A percentile compares a stretch with the other conserved stretches of the same genome.
Conservation (phyloP, 1,140 invertebrate species). For the Dendroctonus ponderosae region DNA sequence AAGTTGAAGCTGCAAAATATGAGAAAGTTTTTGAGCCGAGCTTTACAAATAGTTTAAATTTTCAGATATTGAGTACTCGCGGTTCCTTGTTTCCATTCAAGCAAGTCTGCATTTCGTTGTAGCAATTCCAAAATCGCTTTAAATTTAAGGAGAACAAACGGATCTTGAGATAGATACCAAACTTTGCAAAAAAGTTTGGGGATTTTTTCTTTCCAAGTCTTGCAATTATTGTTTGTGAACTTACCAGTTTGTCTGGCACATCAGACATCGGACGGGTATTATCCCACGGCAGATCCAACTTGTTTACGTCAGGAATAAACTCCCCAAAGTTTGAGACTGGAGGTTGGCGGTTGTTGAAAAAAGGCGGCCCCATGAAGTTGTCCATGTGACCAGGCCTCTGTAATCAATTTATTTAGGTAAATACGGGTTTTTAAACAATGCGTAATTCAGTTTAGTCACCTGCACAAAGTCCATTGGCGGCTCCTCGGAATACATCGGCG, state of each 20-base stretch:
- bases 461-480: constrained; percentile 54
- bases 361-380: constrained; percentile 42
- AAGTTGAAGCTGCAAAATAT: too few relatives aligned
- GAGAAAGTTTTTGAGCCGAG: too few relatives aligned
- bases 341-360: constrained; percentile 42
- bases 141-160: too few relatives aligned
- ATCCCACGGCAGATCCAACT: constrained; percentile 45
- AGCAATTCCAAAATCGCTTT: too few relatives aligned
- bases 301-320: constrained; percentile 40
- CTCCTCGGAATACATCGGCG: constrained; percentile 46
- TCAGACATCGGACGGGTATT: constrained; percentile 43
- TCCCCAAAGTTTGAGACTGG: constrained; percentile 39
- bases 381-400: constrained; percentile 46
- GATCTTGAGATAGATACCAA: too few relatives aligned
- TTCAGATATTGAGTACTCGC: too few relatives aligned
- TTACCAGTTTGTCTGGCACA: constrained; percentile 43
- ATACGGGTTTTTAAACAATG: not conserved
- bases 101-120: too few relatives aligned
- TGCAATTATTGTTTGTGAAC: constrained; percentile 1
- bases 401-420: constrained; percentile 5
- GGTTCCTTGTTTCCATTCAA: too few relatives aligned
- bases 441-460: not conserved
- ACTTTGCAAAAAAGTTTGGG: too few relatives aligned
- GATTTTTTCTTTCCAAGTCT: not conserved
- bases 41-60: too few relatives aligned